Evolutionary conservation across 1,140 invertebrate genomes (phyloP), one percentile per base, ranked within the genome.

Genomic region (Drosophila quadrilineata): DNA sequence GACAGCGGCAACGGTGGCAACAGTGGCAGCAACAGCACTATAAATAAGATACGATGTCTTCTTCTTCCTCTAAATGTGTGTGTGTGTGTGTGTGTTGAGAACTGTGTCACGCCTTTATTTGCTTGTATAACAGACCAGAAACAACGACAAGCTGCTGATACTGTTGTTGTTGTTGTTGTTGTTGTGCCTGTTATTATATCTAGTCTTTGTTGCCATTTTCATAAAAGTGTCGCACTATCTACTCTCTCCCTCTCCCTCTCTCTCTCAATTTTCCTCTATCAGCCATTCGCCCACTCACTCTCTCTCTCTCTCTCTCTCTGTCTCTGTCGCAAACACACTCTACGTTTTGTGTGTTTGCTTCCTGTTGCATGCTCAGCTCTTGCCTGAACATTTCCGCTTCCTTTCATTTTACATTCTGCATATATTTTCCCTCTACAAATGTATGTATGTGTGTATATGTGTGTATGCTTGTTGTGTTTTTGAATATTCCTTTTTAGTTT

Each of bases 71-170:
- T 26, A 33, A 24, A 19, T 46, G 52, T 57, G 26, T 49, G 48
- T 31, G 40, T 50, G 29, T 36, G 24, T 50, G 24, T 50, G 12
- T 59, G 8, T 49, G 35, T 54, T 64, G 73, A 76, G 59, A 82
- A 84, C 76, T 82, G 79, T 82, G 77, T 82, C 76, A 82, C 77
- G 77, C 77, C 77, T 82, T 76, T 82, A 84, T 82, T 79, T 77
- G 57, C 53, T 53, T 54, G 38, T 59, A 70, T 38, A 70, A 70
- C 53, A 65, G 38, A 48, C 24, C 66, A 53, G 46, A 53, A 58
- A 80, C 60, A 80, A 66, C 66, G 45, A 52, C 57, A 76, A 75
- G 68, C 41, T 67, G 40, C 29, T 57, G 8, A 17, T 45, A 41
- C 22, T 46, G 14, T 17, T 57, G 50, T 31, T 72, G 49, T 60